Evolutionary conservation across 2,113 vertebrate species (phyloP).

Genomic region (Athene cunicularia): DNA sequence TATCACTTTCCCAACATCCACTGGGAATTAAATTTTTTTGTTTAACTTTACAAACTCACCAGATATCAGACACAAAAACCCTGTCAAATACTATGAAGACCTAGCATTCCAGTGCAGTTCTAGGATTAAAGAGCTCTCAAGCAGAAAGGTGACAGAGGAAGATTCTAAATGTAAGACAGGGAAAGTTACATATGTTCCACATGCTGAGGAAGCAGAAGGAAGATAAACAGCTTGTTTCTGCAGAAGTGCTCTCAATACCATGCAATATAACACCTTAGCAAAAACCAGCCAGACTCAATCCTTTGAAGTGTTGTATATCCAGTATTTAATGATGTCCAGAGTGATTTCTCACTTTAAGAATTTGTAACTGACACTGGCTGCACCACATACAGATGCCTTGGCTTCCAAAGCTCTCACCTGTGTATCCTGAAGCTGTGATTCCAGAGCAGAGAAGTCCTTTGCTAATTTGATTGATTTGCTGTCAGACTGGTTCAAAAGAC

Average conservation of each 20-base stretch:
- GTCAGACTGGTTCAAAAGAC: conserved; percentile 86
- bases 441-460: conserved; percentile 91
- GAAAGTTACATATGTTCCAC: background rate
- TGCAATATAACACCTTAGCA: background rate
- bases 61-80: background rate
- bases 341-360: background rate
- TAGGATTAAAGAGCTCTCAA: background rate
- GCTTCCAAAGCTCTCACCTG: conserved; percentile 79
- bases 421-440: conserved; percentile 94
- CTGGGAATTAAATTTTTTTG: background rate
- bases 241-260: background rate
- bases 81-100: background rate
- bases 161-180: background rate
- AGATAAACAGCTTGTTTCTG: background rate
- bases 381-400: background rate
- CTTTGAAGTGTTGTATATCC: background rate
- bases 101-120: background rate
- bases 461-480: conserved; percentile 92
- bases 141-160: background rate
- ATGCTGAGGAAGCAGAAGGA: background rate
- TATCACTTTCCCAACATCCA: background rate
- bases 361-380: background rate
- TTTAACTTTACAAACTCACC: background rate
- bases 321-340: background rate
- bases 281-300: background rate